Evolutionary conservation across 1,140 invertebrate species (phyloP).

Genomic region (Psix sp.): DNA sequence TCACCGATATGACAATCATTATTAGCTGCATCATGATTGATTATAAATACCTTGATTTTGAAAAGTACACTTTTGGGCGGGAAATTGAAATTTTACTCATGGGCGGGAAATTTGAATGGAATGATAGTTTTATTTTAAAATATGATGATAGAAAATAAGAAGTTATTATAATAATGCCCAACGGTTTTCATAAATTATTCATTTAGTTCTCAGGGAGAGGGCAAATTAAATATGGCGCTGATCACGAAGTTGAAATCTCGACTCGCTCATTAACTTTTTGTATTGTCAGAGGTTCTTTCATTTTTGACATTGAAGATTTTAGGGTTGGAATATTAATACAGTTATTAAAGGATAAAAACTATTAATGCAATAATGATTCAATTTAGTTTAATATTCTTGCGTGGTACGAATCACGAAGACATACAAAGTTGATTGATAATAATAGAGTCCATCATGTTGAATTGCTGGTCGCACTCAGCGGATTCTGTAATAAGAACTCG

Average conservation of each 20-base stretch:
- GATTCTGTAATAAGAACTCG: conserved; percentile 54
- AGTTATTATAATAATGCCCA: too few species aligned
- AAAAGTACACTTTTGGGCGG: neutral
- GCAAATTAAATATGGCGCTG: conserved; percentile 12
- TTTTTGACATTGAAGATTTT: conserved; percentile 6
- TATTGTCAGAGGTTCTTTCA: neutral
- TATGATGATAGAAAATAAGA: too few species aligned
- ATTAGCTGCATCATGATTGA: neutral
- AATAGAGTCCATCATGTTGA: conserved; percentile 50
- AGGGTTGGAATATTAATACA: conserved; percentile 42
- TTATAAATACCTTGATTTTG: too few species aligned
- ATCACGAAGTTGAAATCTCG: conserved; percentile 2
- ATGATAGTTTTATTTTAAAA: neutral
- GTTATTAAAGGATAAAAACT: conserved; percentile 53
- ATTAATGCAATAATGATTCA: conserved; percentile 57
- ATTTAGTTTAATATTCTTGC: conserved; percentile 53
- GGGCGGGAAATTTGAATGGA: neutral
- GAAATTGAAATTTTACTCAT: neutral
- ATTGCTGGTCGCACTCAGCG: conserved; percentile 35
- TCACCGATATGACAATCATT: conserved; percentile 7
- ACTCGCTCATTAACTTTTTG: neutral
- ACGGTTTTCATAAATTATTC: conserved; percentile 2
- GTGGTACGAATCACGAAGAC: conserved; percentile 53
- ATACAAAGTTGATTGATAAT: conserved; percentile 56
- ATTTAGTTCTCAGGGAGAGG: neutral